phyloP scores from a whole-genome alignment of 1,140 invertebrate species.

The Drusus annulatus region DNA sequence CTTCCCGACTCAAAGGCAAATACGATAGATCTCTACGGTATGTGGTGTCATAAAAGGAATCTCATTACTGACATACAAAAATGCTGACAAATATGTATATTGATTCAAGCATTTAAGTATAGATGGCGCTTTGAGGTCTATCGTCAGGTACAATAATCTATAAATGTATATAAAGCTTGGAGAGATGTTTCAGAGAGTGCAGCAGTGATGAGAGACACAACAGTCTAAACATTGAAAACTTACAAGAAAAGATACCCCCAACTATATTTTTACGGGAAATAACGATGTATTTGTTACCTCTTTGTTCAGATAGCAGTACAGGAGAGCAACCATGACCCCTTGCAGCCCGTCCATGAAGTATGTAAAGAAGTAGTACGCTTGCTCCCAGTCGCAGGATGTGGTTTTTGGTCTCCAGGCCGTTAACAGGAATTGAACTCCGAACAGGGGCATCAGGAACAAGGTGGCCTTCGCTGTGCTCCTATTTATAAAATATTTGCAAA shows the following conservation, averaged over 20 bases:
- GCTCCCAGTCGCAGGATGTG: constrained; percentile 68
- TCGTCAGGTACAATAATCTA: too few relatives aligned
- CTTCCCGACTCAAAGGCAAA: too few relatives aligned
- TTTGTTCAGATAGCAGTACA: constrained; percentile 75
- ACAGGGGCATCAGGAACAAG: constrained; percentile 72
- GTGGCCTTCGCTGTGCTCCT: constrained; percentile 72
- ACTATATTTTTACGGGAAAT: constrained; percentile 7
- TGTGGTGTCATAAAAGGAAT: too few relatives aligned
- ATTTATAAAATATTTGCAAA: constrained; percentile 40
- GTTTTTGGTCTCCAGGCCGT: constrained; percentile 67
- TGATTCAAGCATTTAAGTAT: too few relatives aligned
- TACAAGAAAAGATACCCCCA: not conserved
- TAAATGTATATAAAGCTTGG: too few relatives aligned
- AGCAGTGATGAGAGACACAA: too few relatives aligned
- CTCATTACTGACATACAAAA: too few relatives aligned
- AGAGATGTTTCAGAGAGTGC: too few relatives aligned
- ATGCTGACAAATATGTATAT: too few relatives aligned
- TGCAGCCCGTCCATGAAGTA: constrained; percentile 73
- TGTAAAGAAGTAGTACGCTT: constrained; percentile 71
- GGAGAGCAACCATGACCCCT: constrained; percentile 71
- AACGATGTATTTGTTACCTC: constrained; percentile 67
- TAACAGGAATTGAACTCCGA: constrained; percentile 71
- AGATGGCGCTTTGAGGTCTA: too few relatives aligned
- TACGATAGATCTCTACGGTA: too few relatives aligned
- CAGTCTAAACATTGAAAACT: too few relatives aligned